Conservation (phyloP, 2,888 invertebrate species). For the Tipula confusa region DNA sequence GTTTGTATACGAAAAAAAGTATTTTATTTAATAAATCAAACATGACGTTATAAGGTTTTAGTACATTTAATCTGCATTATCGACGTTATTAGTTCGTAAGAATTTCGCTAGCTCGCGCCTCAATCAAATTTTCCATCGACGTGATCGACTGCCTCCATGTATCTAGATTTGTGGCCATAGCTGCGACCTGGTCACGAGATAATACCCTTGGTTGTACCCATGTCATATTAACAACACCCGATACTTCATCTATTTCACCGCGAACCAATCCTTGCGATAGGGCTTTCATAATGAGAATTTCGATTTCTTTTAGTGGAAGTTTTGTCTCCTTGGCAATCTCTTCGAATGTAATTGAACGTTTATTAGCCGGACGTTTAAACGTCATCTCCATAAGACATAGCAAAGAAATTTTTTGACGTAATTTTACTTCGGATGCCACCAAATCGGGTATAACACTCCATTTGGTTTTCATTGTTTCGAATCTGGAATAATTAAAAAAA, state of each 20-base stretch:
- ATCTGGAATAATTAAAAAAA: slow-evolving; percentile 46
- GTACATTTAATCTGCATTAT: background rate
- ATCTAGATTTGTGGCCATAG: slow-evolving; percentile 48
- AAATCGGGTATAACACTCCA: slow-evolving; percentile 82
- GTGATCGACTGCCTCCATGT: slow-evolving; percentile 50
- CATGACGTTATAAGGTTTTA: background rate
- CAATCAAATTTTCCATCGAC: slow-evolving; percentile 50
- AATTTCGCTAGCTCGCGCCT: slow-evolving; percentile 49
- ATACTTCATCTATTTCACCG: slow-evolving; percentile 92
- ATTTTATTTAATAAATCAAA: background rate
- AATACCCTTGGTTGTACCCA: slow-evolving; percentile 78
- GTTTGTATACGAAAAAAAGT: background rate
- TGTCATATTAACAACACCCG: slow-evolving; percentile 61
- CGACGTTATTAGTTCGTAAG: slow-evolving; percentile 45
- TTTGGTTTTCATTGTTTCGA: slow-evolving; percentile 65
- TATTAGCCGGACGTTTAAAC: slow-evolving; percentile 85
- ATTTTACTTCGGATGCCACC: slow-evolving; percentile 69
- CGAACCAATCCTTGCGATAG: slow-evolving; percentile 88
- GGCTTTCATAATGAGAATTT: slow-evolving; percentile 96
- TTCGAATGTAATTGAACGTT: slow-evolving; percentile 78
- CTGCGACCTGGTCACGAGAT: slow-evolving; percentile 51
- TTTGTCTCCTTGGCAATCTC: slow-evolving; percentile 86
- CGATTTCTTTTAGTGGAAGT: slow-evolving; percentile 80
- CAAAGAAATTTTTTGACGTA: slow-evolving; percentile 90
- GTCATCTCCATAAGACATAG: slow-evolving; percentile 99